Base-by-base conservation (phyloP, 2,113 vertebrate species). In the Eleginops maclovinus region DNA sequence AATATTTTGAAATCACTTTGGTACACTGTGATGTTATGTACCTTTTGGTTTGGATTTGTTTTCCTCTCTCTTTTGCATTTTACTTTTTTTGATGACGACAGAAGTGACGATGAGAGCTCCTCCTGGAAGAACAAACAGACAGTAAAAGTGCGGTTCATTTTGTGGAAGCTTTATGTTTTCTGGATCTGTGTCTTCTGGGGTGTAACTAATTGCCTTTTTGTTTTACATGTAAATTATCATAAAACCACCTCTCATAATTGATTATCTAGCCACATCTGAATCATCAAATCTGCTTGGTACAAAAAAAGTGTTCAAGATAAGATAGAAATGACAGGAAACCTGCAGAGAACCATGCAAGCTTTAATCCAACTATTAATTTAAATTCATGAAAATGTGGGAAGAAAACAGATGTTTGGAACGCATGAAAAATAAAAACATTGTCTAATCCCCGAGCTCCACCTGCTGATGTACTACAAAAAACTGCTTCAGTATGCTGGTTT, bases 41-140 rank as follows among this genome's bases (percentile, higher is more conserved):
- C 84, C 85, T 86, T 85, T 90, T 15, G 66, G 4, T 70, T 64
- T 83, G 21, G 50, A 13, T 63, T 78, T 87, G 56, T 24, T 61
- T 2, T 75, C 78, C 54, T 61, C 36, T 83, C 84, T 11, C 22
- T 66, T n/a, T 24, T 54, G 2, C 60, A 62, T 28, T 58, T 86
- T 2, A 68, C 80, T 77, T 78, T 83, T 0, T 31, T 3, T 4
- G 79, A 19, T 1, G 63, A 3, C 0, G 66, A 4, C 2, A 81
- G 72, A 69, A 69, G 73, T 0, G 54, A 75, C 2, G 55, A 9
- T 0, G 82, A 80, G 44, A 28, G 6, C 59, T 88, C 81, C 2
- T 87, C 88, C 92, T 92, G 66, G 4, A 77, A 69, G 13, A 66
- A 66, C 54, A 74, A 24, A 73, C 0, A 44, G 14, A 31, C 11